A percentile compares a stretch with the other conserved stretches of the same genome.
These are phyloP conservation scores for Bubo bubo DNA, from an alignment of 2,113 vertebrate genomes.

Conservation along the genomic window DNA sequence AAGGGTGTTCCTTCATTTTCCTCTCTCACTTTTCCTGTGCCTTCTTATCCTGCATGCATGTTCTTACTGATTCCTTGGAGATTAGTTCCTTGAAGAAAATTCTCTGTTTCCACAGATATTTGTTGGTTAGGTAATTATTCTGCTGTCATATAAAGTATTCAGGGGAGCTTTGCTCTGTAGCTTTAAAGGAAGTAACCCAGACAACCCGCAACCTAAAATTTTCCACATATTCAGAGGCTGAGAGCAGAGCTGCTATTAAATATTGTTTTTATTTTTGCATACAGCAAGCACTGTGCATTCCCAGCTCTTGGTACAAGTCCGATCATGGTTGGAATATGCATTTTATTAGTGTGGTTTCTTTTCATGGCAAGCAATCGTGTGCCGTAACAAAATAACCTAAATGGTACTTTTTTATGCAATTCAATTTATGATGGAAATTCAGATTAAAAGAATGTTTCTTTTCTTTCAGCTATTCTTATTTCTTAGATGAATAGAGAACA, in stretches of 20 bases:
- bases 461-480: neutral
- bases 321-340: constrained; percentile 10
- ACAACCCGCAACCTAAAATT: constrained; percentile 55
- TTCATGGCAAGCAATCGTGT: neutral
- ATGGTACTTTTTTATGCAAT: neutral
- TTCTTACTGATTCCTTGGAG: neutral
- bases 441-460: neutral
- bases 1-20: neutral
- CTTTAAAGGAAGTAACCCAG: constrained; percentile 54
- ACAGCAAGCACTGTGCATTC: constrained; percentile 36
- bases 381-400: neutral
- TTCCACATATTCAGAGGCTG: constrained; percentile 30
- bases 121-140: constrained; percentile 3
- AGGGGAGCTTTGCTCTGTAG: neutral
- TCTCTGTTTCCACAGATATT: neutral
- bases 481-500: neutral
- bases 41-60: neutral
- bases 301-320: neutral
- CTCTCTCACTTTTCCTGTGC: neutral
- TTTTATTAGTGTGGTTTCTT: constrained; percentile 50
- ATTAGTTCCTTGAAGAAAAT: constrained; percentile 3
- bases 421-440: neutral
- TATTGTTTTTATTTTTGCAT: constrained; percentile 52
- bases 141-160: neutral
- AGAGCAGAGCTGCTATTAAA: constrained; percentile 49